Base-by-base conservation (phyloP, 2,113 vertebrate genomes). In the Prionailurus viverrinus region DNA sequence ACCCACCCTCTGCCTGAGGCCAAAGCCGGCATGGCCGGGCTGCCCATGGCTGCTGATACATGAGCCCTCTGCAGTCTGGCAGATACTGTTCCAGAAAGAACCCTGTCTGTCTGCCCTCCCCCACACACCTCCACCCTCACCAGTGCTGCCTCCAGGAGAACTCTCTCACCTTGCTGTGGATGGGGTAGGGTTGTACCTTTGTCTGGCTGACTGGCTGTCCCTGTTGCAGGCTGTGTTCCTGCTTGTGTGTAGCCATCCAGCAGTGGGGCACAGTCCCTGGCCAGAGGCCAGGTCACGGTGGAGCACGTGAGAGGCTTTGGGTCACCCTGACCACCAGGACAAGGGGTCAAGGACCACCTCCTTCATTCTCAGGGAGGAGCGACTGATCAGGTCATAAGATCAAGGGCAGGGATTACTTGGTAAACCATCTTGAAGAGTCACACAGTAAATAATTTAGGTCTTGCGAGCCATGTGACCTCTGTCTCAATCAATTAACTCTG, bases 181-280 rank as follows among this genome's bases (percentile, higher is more conserved):
- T 51, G 89, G 51, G 29, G 16, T 29, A 11, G 27, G 51, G 7
- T 82, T 0, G 0, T 4, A 2, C 16, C 45, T 80, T 41, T 4
- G 12, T 48, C 25, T 29, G 5, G 13, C n/a, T 13, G 10, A 15
- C 51, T 53, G 39, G 12, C 61, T 61, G 7, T 21, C 27, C 16
- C 1, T 45, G 45, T 27, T 39, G 19, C 3, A n/a, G 8, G 58
- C 23, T 29, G 13, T 45, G 36, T 13, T 39, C 48, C 8, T n/a
- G 16, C 66, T 14, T 13, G 9, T 7, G 15, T 21, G 41, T 25
- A 5, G 9, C 29, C 39, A 3, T 53, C 13, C 81, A 45, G 25
- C 2, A 5, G 16, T 16, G 14, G 18, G 19, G 86, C 5, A 0
- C 0, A 0, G 13, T 14, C 13, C 41, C 63, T 7, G 4, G 41